Conservation (phyloP, 2,113 vertebrate species). For the Origma solitaria region DNA sequence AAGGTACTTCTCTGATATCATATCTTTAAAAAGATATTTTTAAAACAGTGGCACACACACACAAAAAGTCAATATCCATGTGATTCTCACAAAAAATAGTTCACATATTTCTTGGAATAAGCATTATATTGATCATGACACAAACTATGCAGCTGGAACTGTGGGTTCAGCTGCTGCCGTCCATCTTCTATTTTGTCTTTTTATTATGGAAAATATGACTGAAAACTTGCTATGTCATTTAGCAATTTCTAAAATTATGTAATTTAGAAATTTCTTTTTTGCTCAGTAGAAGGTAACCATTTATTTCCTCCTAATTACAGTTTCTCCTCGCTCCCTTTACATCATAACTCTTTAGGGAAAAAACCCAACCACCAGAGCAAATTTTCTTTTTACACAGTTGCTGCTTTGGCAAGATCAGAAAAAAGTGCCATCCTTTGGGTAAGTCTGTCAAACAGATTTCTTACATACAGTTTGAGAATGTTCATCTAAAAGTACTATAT, state of each 20-base stretch:
- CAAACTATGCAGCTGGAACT: background rate
- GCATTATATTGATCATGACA: background rate
- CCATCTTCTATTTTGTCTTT: conserved; percentile 2
- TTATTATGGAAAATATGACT: conserved; percentile 15
- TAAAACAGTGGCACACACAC: background rate
- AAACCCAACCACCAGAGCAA: conserved; percentile 33
- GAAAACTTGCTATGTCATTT: conserved; percentile 54
- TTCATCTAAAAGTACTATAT: conserved; percentile 43
- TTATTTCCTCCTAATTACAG: background rate
- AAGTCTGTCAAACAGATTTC: conserved; percentile 66
- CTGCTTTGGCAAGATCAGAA: conserved; percentile 39
- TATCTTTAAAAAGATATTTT: background rate
- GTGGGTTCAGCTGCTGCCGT: background rate
- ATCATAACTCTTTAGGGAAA: background rate
- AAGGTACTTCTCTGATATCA: background rate
- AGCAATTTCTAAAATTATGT: background rate
- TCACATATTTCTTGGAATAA: background rate
- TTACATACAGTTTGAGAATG: conserved; percentile 50
- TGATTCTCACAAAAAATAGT: background rate
- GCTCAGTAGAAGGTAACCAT: background rate
- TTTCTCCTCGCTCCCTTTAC: background rate
- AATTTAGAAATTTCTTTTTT: background rate
- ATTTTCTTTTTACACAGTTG: background rate
- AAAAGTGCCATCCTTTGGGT: conserved; percentile 46
- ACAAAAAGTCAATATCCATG: background rate